Base-by-base conservation (phyloP, 2,888 invertebrate species). In the Stenodera caucasica region DNA sequence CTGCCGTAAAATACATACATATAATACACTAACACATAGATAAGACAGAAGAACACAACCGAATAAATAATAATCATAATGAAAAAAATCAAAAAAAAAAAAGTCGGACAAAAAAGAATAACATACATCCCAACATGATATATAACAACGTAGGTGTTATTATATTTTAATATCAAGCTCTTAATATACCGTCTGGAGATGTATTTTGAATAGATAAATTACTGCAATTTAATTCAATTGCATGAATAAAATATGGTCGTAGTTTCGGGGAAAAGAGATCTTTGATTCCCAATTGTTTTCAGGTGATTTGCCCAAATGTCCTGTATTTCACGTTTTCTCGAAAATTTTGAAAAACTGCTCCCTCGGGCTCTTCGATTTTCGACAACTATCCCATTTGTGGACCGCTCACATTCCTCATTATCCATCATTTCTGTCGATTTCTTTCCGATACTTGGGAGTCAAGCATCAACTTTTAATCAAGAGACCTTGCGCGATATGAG, bases 141-240 rank as follows among this genome's bases (percentile, higher is more conserved):
- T 63, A 60, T 63, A 57, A 57, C 54, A 53, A 54, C 67, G 77
- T 77, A 73, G 77, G 77, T 75, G 76, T 77, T 75, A 76, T 77
- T 76, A 77, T 77, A 77, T 77, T 77, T 77, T 77, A 76, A 77
- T 77, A 75, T 73, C 75, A 76, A 75, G 73, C 71, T 68, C 67
- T 69, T 73, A 73, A 74, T 72, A 72, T 67, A 65, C 57, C 64
- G 69, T 71, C 72, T 73, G 70, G 65, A 70, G 70, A 71, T 70
- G 70, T 68, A 67, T 69, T 74, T 73, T 74, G 73, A 73, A 74
- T 75, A 74, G 69, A 76, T 76, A 76, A 76, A 77, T 77, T 74
- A 76, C 71, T 70, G 72, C 71, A 61, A 65, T 72, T 74, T 74
- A 71, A 74, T 74, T 74, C 74, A 72, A 70, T 69, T 61, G 67